Evolutionary conservation across 2,113 vertebrate genomes (phyloP), one percentile per base, ranked within the genome.

Genomic region (Aegypius monachus): DNA sequence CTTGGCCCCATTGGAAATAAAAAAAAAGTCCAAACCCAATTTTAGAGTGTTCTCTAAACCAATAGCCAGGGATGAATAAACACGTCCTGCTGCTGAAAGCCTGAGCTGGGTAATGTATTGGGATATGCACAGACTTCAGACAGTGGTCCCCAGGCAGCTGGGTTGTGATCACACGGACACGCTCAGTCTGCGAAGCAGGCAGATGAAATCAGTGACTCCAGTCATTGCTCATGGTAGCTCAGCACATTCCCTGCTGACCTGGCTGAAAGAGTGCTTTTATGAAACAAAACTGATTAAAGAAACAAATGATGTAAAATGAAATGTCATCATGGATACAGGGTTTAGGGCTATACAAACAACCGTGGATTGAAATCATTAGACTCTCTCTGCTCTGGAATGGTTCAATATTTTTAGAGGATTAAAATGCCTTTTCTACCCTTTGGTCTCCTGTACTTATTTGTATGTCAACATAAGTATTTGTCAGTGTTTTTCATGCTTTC

Each of bases 271-370:
- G 62, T 50, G 93, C 75, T 95, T 97, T 96, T 90, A 90, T 96
- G 91, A 88, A 95, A 71, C 80, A 67, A 74, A 97, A 91, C 91
- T 92, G 96, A 97, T 95, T 97, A 96, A 96, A 95, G 96, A 97
- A 97, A 97, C 93, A 96, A 96, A 96, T 97, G 95, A 96, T 95
- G 94, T 97, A 96, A 97, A 97, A 97, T 94, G 93, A 97, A 97
- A 95, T 95, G 94, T 97, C 96, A 97, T 97, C 93, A 59, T 95
- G 93, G 81, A 93, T 96, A 81, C 71, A 36, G 84, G 94, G 87
- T 85, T 97, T 96, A 93, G 86, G 62, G 75, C 93, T 96, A 34
- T 71, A 67, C 91, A 97, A 95, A 97, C 94, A 97, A 96, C 84
- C 23, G 42, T 56, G 91, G 94, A 86, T 74, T 97, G 97, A 96